Percentiles rank a stretch among this genome's conserved stretches.
phyloP scores from a whole-genome alignment of 2,888 invertebrate species.

The Gnatocerus cornutus region DNA sequence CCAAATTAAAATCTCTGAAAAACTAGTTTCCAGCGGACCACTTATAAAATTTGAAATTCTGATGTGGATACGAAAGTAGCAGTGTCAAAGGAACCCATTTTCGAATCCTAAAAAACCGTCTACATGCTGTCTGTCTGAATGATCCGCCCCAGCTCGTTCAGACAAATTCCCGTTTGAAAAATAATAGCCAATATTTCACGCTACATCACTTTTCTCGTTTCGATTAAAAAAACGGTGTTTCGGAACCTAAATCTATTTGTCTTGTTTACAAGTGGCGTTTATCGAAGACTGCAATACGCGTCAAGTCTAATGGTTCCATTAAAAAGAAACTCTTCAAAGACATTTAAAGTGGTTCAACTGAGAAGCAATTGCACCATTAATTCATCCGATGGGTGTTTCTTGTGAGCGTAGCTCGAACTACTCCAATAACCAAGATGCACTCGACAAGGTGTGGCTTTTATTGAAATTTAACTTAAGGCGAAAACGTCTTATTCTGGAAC shows the following conservation, averaged over 20 bases:
- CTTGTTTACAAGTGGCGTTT: constrained; percentile 7
- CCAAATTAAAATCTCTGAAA: neutral
- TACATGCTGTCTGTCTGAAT: too few relatives aligned
- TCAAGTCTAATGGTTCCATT: constrained; percentile 27
- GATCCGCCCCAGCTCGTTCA: neutral
- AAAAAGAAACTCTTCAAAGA: constrained; percentile 17
- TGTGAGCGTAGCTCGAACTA: constrained; percentile 3
- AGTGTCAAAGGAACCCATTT: neutral
- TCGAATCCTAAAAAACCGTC: too few relatives aligned
- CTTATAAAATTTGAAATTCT: too few relatives aligned
- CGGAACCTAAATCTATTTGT: constrained; percentile 18
- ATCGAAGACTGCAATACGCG: constrained; percentile 14
- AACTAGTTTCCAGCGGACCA: neutral
- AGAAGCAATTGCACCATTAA: constrained; percentile 26
- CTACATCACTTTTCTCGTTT: constrained; percentile 10
- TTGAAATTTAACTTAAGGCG: constrained; percentile 7
- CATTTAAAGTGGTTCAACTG: constrained; percentile 26
- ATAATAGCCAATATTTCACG: neutral
- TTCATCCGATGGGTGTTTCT: constrained; percentile 8
- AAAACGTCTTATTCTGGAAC: too few relatives aligned
- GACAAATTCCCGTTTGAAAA: neutral
- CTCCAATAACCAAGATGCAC: constrained; percentile 13
- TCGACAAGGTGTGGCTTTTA: constrained; percentile 13
- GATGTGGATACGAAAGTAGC: neutral
- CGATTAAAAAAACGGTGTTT: neutral